Evolutionary conservation across 1,140 invertebrate species (phyloP).

Genomic region (Rhagoletis zephyria): DNA sequence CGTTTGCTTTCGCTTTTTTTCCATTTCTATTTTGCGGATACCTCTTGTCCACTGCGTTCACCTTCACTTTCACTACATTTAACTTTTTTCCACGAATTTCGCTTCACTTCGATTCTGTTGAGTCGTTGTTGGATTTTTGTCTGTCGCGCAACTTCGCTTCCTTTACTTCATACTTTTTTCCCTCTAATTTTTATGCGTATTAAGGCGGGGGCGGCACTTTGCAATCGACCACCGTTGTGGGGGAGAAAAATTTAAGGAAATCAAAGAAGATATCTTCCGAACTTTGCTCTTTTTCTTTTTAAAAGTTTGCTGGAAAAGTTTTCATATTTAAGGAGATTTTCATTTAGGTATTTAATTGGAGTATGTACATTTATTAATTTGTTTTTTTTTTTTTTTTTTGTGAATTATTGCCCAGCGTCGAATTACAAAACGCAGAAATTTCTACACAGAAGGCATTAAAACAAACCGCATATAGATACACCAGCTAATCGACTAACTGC

Average conservation of each 20-base stretch:
- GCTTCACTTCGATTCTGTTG: constrained; percentile 1
- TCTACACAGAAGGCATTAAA: background rate
- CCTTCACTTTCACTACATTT: constrained; percentile 50
- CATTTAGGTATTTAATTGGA: too few relatives aligned
- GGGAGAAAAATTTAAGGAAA: constrained; percentile 3
- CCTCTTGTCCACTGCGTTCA: constrained; percentile 2
- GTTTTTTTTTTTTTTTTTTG: too few relatives aligned
- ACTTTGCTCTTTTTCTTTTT: background rate
- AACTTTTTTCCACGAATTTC: constrained; percentile 17
- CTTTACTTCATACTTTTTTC: background rate
- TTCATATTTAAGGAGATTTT: background rate
- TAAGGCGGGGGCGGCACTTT: constrained; percentile 28
- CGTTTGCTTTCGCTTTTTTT: background rate
- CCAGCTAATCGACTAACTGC: constrained; percentile 29
- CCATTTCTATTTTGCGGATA: background rate
- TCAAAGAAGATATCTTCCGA: background rate
- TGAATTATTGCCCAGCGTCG: background rate
- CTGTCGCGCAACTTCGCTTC: constrained; percentile 12
- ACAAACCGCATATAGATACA: background rate
- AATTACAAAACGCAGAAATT: background rate
- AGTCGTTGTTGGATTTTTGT: constrained; percentile 12
- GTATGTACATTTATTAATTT: too few relatives aligned
- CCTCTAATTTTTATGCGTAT: background rate
- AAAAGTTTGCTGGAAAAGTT: background rate
- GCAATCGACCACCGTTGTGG: constrained; percentile 30